Conservation (phyloP, 2,797 vertebrate genomes). For the Acanthis flammea region DNA sequence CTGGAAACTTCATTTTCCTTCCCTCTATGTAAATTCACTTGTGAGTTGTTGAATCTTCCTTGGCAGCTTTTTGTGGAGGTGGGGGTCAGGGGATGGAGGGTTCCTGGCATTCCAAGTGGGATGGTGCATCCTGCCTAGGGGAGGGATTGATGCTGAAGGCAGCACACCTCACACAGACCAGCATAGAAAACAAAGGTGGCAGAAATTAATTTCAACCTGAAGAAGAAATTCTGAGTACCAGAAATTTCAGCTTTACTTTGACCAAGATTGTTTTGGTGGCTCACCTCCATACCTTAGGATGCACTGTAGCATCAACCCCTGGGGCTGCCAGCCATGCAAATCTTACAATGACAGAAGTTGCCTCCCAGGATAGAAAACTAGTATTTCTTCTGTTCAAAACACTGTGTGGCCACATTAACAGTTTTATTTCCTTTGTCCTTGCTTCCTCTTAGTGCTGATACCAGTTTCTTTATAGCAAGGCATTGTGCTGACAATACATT, state of each 20-base stretch:
- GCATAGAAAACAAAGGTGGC: not conserved
- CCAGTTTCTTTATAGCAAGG: not conserved
- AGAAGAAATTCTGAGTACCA: not conserved
- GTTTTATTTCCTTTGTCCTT: not conserved
- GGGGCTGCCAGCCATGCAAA: not conserved
- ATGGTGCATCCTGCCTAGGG: accelerated
- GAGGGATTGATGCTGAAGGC: not conserved
- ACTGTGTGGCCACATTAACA: not conserved
- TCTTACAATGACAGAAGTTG: not conserved
- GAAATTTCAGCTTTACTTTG: not conserved
- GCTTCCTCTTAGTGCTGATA: not conserved
- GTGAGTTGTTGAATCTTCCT: not conserved
- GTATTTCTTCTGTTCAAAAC: not conserved
- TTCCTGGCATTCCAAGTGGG: not conserved
- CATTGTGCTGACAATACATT: not conserved
- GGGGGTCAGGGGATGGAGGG: not conserved
- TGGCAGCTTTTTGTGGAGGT: not conserved
- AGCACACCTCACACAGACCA: not conserved
- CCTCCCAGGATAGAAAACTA: not conserved
- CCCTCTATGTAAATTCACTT: not conserved
- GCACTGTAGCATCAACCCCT: not conserved
- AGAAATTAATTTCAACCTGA: not conserved
- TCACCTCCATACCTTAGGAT: not conserved
- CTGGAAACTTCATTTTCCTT: not conserved
- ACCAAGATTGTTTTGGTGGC: not conserved